A percentile compares a stretch with the other conserved stretches of the same genome.
Conservation (phyloP, 2,797 vertebrate genomes). For the Propithecus deckenii region DNA sequence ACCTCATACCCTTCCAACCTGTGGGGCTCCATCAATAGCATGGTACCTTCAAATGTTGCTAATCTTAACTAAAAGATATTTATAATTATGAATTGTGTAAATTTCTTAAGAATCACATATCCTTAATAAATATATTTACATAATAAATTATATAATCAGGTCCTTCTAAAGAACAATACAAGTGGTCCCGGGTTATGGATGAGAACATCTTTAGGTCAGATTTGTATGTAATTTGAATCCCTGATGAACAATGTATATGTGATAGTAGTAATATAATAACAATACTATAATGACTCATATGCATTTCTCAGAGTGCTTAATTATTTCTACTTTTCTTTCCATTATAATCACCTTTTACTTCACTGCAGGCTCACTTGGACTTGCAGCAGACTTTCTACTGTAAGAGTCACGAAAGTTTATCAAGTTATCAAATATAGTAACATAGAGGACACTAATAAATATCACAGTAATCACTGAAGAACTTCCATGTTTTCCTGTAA, state of each 20-base stretch:
- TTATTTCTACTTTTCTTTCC: too few relatives aligned
- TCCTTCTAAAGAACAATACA: neutral
- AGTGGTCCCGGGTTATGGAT: too few relatives aligned
- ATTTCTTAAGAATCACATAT: neutral
- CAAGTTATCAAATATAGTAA: conserved; percentile 48
- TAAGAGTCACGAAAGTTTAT: conserved; percentile 32
- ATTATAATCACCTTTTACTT: too few relatives aligned
- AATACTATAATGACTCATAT: too few relatives aligned
- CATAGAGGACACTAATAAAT: conserved; percentile 18
- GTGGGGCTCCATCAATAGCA: neutral
- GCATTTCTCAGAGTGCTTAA: too few relatives aligned
- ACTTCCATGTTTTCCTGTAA: neutral
- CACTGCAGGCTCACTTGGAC: too few relatives aligned
- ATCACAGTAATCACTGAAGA: neutral
- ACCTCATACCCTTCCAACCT: neutral
- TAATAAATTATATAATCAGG: neutral
- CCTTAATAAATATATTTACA: conserved; percentile 7
- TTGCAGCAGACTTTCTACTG: neutral
- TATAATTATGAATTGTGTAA: neutral
- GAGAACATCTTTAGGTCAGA: too few relatives aligned
- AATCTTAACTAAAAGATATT: neutral
- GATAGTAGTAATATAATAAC: too few relatives aligned
- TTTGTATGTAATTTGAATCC: too few relatives aligned
- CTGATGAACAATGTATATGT: too few relatives aligned
- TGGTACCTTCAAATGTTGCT: neutral